Base-by-base conservation (phyloP, 92 coral and sea anemone genomes). In the Micromussa lordhowensis region DNA sequence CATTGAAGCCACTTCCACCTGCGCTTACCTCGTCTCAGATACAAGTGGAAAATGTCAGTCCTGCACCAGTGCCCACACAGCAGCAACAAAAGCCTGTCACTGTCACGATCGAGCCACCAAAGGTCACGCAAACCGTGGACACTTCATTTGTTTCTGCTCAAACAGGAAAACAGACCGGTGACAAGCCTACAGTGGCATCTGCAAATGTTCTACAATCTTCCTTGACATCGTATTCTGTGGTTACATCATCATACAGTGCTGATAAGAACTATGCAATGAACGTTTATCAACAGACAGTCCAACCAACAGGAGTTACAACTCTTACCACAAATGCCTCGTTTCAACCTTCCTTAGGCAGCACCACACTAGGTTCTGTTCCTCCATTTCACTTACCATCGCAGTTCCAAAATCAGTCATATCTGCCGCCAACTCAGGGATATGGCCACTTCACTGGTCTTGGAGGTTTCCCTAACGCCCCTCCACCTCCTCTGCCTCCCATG, bases 21-120 rank as follows among this genome's bases (percentile, higher is more conserved):
- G 89, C 94, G 19, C 85, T 91, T 21, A 77, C 94, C 13, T 89
- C 93, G 57, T 87, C 98, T 57, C 96, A 94, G 28, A 82, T 94
- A 54, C 98, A 94, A 83, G 97, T 97, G 48, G 99, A 97, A 79
- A 97, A 97, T 75, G 92, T 97, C 83, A 97, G 99, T 74, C 99
- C 99, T 21, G 99, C 96, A 19, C 93, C 95, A 22, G 89, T 95
- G 15, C 92, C 98, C 9, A 75, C 89, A n/a, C 86, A 87, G 84
- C 83, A 77, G 44, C 87, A 87, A 32, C 86, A 73, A 83, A 90
- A 85, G 40, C 90, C 69, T 69, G 59, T 63, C 28, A 32, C 85
- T 9, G 70, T 83, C 26, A 21, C 92, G 32, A 38, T 87, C n/a
- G 98, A 95, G 5, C 91, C 93, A 15, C 87, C 92, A 22, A 92